Percentiles rank a stretch among this genome's conserved stretches.
Evolutionary conservation across 1,140 invertebrate genomes (phyloP).

Genomic region (Diorhabda sublineata): DNA sequence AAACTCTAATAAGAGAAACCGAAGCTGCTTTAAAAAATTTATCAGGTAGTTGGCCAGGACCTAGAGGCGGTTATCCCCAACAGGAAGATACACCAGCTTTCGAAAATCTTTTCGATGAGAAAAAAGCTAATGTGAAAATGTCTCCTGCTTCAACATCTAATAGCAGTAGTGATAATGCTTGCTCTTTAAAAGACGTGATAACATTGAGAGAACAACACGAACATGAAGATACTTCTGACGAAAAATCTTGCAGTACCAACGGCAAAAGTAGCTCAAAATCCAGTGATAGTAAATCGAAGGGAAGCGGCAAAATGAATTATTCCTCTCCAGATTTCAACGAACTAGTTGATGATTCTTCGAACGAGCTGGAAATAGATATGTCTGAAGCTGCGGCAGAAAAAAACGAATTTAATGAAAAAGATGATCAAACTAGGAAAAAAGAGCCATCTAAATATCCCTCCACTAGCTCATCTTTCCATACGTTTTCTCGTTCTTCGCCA

Average conservation of each 20-base stretch:
- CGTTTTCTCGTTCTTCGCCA: slow-evolving; percentile 51
- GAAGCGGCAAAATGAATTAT: slow-evolving; percentile 50
- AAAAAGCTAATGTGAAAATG: slow-evolving; percentile 61
- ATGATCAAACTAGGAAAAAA: slow-evolving; percentile 49
- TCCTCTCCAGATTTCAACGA: slow-evolving; percentile 74
- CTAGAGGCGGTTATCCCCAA: slow-evolving; percentile 60
- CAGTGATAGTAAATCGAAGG: slow-evolving; percentile 42
- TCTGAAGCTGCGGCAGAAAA: slow-evolving; percentile 56
- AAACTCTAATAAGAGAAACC: slow-evolving; percentile 77
- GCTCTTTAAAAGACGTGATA: slow-evolving; percentile 62
- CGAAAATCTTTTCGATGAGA: slow-evolving; percentile 81
- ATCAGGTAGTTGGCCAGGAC: slow-evolving; percentile 73
- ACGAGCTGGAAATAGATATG: slow-evolving; percentile 75
- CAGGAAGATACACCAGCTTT: slow-evolving; percentile 74
- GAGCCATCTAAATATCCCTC: slow-evolving; percentile 40
- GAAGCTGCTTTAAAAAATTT: slow-evolving; percentile 79
- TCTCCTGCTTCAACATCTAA: slow-evolving; percentile 60
- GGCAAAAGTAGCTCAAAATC: slow-evolving; percentile 22
- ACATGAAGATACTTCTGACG: slow-evolving; percentile 39
- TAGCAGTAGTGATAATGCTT: slow-evolving; percentile 57
- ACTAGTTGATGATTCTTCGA: slow-evolving; percentile 72
- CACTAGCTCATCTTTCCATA: slow-evolving; percentile 45
- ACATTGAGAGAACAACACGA: slow-evolving; percentile 57
- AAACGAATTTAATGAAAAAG: slow-evolving; percentile 37
- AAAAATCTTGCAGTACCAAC: slow-evolving; percentile 43